Percentiles rank a stretch among this genome's conserved stretches.
Conservation (phyloP, 2,888 invertebrate genomes). For the Desoria tigrina region DNA sequence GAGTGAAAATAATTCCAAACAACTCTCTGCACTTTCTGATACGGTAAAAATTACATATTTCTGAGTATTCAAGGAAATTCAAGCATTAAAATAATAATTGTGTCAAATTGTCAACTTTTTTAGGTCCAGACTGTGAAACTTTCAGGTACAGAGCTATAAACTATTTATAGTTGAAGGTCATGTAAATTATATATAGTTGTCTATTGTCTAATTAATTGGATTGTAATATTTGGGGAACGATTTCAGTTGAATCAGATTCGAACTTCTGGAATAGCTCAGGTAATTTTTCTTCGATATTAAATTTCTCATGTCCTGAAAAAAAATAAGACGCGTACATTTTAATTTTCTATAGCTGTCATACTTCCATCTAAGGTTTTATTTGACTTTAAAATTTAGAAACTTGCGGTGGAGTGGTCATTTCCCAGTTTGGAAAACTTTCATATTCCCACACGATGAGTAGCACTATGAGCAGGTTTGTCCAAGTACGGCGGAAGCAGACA, state of each 20-base stretch:
- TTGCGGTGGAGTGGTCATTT: slow-evolving; percentile 8
- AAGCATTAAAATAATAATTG: neutral
- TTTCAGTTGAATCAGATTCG: neutral
- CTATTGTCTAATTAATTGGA: no score
- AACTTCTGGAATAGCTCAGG: slow-evolving; percentile 5
- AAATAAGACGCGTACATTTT: no score
- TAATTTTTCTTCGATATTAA: neutral
- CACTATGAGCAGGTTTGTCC: neutral
- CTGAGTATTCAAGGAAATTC: neutral
- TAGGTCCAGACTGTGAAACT: neutral
- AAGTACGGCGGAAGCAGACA: neutral
- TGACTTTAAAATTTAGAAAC: no score
- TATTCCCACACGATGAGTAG: neutral
- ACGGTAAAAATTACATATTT: neutral
- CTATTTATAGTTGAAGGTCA: no score
- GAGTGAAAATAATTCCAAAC: no score
- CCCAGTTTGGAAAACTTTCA: neutral
- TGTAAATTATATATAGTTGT: no score
- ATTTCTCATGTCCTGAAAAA: no score
- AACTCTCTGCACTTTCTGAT: neutral
- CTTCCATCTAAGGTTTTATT: no score
- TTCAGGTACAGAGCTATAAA: slow-evolving; percentile 1
- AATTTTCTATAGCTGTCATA: no score
- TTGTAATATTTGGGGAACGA: no score
- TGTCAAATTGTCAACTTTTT: no score